phyloP scores from a whole-genome alignment of 2,797 vertebrate genomes.

The Neostethus bicornis region DNA sequence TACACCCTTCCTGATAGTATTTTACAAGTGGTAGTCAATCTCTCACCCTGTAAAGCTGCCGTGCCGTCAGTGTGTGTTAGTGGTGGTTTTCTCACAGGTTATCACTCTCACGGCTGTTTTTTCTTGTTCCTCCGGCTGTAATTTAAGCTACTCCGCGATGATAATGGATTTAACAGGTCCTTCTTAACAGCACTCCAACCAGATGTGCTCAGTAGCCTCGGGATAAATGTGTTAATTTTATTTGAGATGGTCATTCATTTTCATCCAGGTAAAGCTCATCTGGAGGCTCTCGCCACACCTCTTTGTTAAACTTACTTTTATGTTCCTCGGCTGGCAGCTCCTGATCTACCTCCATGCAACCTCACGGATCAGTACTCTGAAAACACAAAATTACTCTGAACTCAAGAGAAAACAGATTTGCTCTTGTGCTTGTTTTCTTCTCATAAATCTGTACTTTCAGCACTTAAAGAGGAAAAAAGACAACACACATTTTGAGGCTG shows the following conservation, averaged over 20 bases:
- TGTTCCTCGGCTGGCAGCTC: conserved; percentile 24
- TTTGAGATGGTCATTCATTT: conserved; percentile 53
- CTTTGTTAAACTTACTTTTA: conserved; percentile 19
- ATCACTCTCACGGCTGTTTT: conserved; percentile 67
- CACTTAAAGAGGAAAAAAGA: background rate
- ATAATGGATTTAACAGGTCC: conserved; percentile 73
- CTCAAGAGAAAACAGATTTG: background rate
- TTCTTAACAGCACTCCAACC: conserved; percentile 51
- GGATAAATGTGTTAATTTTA: conserved; percentile 53
- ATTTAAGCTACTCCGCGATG: conserved; percentile 60
- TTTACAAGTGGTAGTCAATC: conserved; percentile 72
- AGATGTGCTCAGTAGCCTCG: conserved; percentile 66
- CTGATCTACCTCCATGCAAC: background rate
- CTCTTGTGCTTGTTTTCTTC: conserved; percentile 16
- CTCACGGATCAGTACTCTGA: background rate
- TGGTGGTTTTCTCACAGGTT: conserved; percentile 69
- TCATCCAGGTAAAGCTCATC: conserved; percentile 46
- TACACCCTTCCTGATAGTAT: conserved; percentile 53
- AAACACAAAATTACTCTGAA: conserved; percentile 3
- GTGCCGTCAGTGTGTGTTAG: conserved; percentile 42
- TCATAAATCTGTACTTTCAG: conserved; percentile 9
- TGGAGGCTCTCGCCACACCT: conserved; percentile 28
- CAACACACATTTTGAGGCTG: background rate
- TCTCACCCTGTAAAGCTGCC: conserved; percentile 71
- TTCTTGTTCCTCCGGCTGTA: conserved; percentile 56